A percentile compares a stretch with the other conserved stretches of the same genome.
These are phyloP conservation scores for Callocephalon fimbriatum DNA, from an alignment of 2,113 vertebrate species.

Conservation along the genomic window DNA sequence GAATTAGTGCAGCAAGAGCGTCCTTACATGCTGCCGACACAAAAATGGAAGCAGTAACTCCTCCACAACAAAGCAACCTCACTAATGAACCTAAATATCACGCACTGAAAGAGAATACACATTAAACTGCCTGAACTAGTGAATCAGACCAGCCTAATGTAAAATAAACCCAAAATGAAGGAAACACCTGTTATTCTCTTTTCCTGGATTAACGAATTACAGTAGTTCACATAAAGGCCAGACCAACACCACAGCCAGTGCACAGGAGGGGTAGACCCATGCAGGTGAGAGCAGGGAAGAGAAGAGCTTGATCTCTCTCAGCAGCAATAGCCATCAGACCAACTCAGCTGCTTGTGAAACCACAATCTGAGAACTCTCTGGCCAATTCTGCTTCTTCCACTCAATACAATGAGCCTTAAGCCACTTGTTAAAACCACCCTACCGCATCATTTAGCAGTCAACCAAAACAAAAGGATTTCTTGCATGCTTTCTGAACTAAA, in stretches of 20 bases:
- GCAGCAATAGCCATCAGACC: not conserved
- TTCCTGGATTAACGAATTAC: not conserved
- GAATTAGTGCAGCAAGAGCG: not conserved
- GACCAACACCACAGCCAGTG: not conserved
- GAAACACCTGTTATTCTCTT: not conserved
- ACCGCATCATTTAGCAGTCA: not conserved
- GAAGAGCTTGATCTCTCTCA: not conserved
- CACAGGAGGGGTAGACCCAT: not conserved
- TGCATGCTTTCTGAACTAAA: not conserved
- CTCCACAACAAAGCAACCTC: not conserved
- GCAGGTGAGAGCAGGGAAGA: not conserved
- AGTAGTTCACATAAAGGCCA: not conserved
- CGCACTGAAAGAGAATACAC: accelerated
- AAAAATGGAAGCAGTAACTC: not conserved
- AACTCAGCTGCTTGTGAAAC: not conserved
- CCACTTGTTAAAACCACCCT: not conserved
- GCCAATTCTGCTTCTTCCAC: not conserved
- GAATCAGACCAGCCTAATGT: not conserved
- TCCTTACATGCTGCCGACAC: not conserved
- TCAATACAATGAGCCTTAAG: not conserved
- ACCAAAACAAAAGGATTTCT: not conserved
- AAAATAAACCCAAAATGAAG: not conserved
- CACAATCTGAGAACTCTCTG: not conserved
- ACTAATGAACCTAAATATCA: not conserved
- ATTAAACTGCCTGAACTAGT: not conserved